Conservation (phyloP, 2,888 invertebrate species). For the Tachina fera region DNA sequence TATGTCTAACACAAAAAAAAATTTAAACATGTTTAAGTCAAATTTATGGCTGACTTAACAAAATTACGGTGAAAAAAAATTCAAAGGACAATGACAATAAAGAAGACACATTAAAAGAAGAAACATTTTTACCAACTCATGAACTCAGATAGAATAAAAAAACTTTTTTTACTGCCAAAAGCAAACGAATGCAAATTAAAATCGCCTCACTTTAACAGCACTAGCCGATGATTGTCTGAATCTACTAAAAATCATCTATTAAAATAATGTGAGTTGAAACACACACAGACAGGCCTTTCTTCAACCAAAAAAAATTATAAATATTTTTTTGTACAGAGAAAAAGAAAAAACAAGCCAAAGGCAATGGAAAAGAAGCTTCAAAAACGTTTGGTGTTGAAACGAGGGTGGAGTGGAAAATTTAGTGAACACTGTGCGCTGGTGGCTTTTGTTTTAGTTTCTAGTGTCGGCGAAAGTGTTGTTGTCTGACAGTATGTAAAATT, state of each 20-base stretch:
- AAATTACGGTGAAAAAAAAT: constrained; percentile 75
- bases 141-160: constrained; percentile 69
- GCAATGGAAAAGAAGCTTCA: not conserved
- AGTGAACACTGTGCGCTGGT: too few species aligned
- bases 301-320: not conserved
- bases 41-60: constrained; percentile 81
- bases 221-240: constrained; percentile 65
- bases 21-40: constrained; percentile 76
- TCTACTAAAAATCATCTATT: constrained; percentile 67
- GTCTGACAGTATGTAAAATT: too few species aligned
- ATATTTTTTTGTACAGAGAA: constrained; percentile 1
- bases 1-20: constrained; percentile 72
- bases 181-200: constrained; percentile 82
- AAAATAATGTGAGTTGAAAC: constrained; percentile 50
- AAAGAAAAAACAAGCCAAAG: constrained; percentile 12
- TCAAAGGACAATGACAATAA: constrained; percentile 48
- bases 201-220: constrained; percentile 74
- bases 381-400: not conserved
- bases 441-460: too few species aligned
- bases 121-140: constrained; percentile 71
- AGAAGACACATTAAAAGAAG: constrained; percentile 70
- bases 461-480: too few species aligned
- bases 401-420: not conserved
- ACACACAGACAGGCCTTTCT: constrained; percentile 6
- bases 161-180: constrained; percentile 74